Evolutionary conservation across 2,888 invertebrate genomes (phyloP).

Genomic region (Oligia strigilis): DNA sequence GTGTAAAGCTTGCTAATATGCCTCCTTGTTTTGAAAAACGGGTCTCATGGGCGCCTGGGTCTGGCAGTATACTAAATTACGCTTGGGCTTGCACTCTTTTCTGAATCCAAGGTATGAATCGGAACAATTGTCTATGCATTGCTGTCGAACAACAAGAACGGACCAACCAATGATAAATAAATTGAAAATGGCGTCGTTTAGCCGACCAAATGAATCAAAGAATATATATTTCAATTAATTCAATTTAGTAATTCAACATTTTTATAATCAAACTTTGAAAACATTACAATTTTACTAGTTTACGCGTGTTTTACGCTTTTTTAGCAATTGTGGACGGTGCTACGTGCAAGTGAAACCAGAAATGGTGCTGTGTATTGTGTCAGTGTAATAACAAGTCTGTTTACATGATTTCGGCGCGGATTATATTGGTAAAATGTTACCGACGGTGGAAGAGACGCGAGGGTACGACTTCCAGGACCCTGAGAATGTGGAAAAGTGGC

Average conservation of each 20-base stretch:
- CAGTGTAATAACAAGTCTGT: slow-evolving; percentile 80
- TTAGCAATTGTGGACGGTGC: slow-evolving; percentile 69
- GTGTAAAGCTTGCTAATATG: background rate
- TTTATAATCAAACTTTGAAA: slow-evolving; percentile 42
- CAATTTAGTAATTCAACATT: slow-evolving; percentile 57
- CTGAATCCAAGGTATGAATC: background rate
- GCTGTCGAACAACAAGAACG: slow-evolving; percentile 59
- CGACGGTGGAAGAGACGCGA: slow-evolving; percentile 89
- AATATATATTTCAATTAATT: slow-evolving; percentile 80
- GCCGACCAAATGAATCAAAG: slow-evolving; percentile 86
- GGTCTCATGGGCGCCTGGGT: background rate
- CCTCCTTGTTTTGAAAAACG: background rate
- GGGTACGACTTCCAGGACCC: slow-evolving; percentile 96
- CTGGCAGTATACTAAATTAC: background rate
- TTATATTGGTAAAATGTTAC: slow-evolving; percentile 85
- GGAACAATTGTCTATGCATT: slow-evolving; percentile 53
- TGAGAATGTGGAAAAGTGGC: slow-evolving; percentile 98
- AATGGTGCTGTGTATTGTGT: slow-evolving; percentile 80
- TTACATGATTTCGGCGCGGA: slow-evolving; percentile 87
- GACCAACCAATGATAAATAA: slow-evolving; percentile 71
- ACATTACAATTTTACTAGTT: slow-evolving; percentile 64
- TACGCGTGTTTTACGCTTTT: slow-evolving; percentile 66
- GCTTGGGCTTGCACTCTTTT: background rate
- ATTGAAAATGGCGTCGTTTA: slow-evolving; percentile 90
- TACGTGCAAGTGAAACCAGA: slow-evolving; percentile 75